Base-by-base conservation (phyloP, 2,113 vertebrate genomes). In the Mesocricetus auratus region DNA sequence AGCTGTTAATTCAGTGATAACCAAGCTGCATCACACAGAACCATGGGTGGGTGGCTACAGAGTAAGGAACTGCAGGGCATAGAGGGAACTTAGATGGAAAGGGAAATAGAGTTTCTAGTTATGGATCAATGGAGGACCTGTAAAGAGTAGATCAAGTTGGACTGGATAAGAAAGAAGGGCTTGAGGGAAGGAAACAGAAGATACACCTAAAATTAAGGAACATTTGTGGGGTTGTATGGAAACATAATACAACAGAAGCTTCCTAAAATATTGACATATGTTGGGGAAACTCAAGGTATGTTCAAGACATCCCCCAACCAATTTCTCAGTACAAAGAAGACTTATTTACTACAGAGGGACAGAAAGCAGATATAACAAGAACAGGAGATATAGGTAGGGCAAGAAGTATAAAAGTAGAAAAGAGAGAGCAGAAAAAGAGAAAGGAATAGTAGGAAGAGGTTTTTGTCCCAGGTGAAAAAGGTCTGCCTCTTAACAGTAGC, bases 241-340 rank as follows among this genome's bases (percentile, higher is more conserved):
- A 24, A 74, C 39, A 7, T 26, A 74, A 74, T 42, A 42, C 21
- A 74, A n/a, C 1, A 5, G 22, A 74, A 42, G 3, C 39, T 26
- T 42, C 22, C 21, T 74, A 74, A 71, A n/a, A 71, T 71, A 71
- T 36, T 36, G 16, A 69, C 33, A n/a, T 69, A 36, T 7, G 36
- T 2, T 19, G 19, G 3, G 17, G 16, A 71, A n/a, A 0, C 68
- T 71, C 17, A n/a, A 19, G 3, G 6, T n/a, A 1, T 0, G 16
- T 7, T n/a, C 33, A 36, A 36, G 31, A 69, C 13, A 33, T 15
- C 16, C 36, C 15, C 36, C 36, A 5, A 71, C 0, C 36, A 71
- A 36, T 7, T 69, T 71, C 5, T 19, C 36, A 71, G 16, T 7
- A 71, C 36, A n/a, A 71, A n/a, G 2, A n/a, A 66, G 11, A 33